Base-by-base conservation (phyloP, 2,113 vertebrate genomes). In the Thryonomys swinderianus region DNA sequence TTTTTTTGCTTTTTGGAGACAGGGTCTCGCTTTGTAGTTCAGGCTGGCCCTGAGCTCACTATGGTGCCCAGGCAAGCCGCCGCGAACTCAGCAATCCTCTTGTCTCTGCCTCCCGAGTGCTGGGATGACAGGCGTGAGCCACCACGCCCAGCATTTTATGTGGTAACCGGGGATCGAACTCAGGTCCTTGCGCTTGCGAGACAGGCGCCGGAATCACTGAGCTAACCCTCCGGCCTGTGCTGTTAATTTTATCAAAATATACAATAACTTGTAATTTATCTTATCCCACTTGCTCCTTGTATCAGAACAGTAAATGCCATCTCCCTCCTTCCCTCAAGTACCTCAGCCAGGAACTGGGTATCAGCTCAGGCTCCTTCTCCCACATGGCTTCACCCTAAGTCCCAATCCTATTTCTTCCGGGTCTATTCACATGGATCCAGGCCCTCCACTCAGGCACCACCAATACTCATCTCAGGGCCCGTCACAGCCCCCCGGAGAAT, bases 381-480 rank as follows among this genome's bases (percentile, higher is more conserved):
- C 86, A 71, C 37, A 32, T 32, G 40, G 74, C 37, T 86, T 92
- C 37, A 92, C 53, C 55, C 89, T 79, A 53, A 81, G 57, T 90
- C 20, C n/a, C 37, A 76, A 55, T 69, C 71, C 85, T 83, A 17
- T 73, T 17, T 78, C 76, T 61, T 78, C 23, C 55, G 21, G 25
- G 34, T 83, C 42, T 88, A 25, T 73, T 88, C 27, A 57, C 61
- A 78, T 87, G 13, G 10, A 25, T 23, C 84, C 71, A 89, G 74
- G 16, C 23, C 7, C 21, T 57, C 32, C 30, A 20, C 64, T 64
- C 76, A 84, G 74, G 59, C 61, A 79, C 25, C 32, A 71, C 16
- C 32, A n/a, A 64, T 51, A 64, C 7, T 85, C 81, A 66, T 32
- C 30, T 0, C 40, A 67, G 92, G 61, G 85, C 69, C 87, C 51